Evolutionary conservation across 2,797 vertebrate species (phyloP).

Genomic region (Labroides dimidiatus): DNA sequence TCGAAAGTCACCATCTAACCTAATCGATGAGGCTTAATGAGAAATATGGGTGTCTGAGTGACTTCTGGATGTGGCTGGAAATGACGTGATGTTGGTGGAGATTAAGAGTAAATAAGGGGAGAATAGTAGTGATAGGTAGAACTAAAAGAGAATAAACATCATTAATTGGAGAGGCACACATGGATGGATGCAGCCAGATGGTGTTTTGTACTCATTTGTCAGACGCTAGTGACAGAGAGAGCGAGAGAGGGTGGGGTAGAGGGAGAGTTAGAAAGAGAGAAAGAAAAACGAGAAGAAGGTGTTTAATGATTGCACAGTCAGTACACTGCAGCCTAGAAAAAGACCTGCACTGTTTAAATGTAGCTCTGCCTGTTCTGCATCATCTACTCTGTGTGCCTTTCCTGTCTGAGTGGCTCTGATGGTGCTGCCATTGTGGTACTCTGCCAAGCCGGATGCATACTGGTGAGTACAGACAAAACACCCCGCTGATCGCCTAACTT

Average conservation of each 20-base stretch:
- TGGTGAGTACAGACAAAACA: slow-evolving; percentile 75
- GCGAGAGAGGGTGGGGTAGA: slow-evolving; percentile 20
- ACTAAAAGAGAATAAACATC: slow-evolving; percentile 76
- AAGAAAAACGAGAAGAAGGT: slow-evolving; percentile 46
- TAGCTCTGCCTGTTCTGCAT: slow-evolving; percentile 51
- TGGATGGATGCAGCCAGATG: slow-evolving; percentile 82
- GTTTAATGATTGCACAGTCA: slow-evolving; percentile 64
- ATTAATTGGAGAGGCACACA: slow-evolving; percentile 81
- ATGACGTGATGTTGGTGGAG: slow-evolving; percentile 17
- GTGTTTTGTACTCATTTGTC: slow-evolving; percentile 86
- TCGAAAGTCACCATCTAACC: slow-evolving; percentile 5
- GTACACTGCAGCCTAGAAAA: slow-evolving; percentile 56
- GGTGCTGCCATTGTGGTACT: slow-evolving; percentile 51
- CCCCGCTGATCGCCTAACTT: slow-evolving; percentile 76
- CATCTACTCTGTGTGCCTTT: slow-evolving; percentile 50
- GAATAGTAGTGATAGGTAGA: slow-evolving; percentile 70
- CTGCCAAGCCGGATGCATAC: slow-evolving; percentile 72
- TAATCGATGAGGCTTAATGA: slow-evolving; percentile 24
- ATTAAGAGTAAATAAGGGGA: slow-evolving; percentile 74
- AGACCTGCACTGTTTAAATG: slow-evolving; percentile 58
- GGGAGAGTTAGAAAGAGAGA: slow-evolving; percentile 43
- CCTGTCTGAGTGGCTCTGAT: slow-evolving; percentile 58
- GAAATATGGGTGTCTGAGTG: slow-evolving; percentile 25
- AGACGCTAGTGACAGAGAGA: slow-evolving; percentile 76
- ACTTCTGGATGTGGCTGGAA: slow-evolving; percentile 26